These are phyloP conservation scores for Ascidia mentula DNA, from an alignment of 23 tunicate genomes.

Conservation along the genomic window DNA sequence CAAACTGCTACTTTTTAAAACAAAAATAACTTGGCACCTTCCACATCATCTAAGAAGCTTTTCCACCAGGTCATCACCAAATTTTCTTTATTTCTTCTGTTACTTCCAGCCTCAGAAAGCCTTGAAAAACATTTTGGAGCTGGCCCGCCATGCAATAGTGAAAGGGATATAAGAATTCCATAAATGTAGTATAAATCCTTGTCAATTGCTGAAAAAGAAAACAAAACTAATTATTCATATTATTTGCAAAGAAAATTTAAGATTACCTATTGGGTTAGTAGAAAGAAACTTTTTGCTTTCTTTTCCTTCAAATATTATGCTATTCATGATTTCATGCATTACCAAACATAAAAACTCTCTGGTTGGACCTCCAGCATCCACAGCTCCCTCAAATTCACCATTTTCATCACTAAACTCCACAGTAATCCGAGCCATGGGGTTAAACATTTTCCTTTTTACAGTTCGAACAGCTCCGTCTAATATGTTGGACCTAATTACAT, in stretches of 20 bases:
- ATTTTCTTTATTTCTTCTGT: constrained; percentile 14
- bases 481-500: constrained; percentile 9
- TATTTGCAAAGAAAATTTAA: too few species aligned
- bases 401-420: constrained; percentile 34
- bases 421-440: constrained; percentile 19
- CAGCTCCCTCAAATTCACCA: constrained; percentile 21
- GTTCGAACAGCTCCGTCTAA: constrained; percentile 24
- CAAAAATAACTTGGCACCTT: too few species aligned
- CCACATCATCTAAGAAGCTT: constrained; percentile 19
- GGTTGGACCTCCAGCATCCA: constrained; percentile 43
- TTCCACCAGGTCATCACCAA: constrained; percentile 18
- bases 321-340: constrained; percentile 2
- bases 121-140: neutral
- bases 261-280: neutral
- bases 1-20: too few species aligned
- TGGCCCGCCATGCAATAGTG: constrained; percentile 26
- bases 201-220: constrained; percentile 1
- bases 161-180: constrained; percentile 11
- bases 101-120: constrained; percentile 25
- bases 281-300: neutral
- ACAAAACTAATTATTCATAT: too few species aligned
- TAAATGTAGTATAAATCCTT: constrained; percentile 17
- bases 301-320: constrained; percentile 19
- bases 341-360: constrained; percentile 33
- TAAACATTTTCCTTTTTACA: constrained; percentile 11